Base-by-base conservation (phyloP, 2,797 vertebrate species). In the Rhinatrema bivittatum region DNA sequence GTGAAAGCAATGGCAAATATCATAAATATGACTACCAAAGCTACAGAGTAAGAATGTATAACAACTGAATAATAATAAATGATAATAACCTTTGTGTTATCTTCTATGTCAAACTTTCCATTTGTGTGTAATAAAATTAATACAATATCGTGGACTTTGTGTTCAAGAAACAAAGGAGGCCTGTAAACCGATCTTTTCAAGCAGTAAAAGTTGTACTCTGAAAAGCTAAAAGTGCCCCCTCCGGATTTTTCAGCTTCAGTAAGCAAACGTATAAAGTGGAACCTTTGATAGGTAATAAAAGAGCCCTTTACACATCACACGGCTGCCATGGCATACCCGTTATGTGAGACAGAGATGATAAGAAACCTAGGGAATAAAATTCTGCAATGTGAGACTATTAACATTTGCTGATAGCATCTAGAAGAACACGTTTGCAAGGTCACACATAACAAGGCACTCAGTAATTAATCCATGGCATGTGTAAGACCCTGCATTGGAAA, bases 171-270 rank as follows among this genome's bases (percentile, higher is more conserved):
- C n/a, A n/a, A n/a, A n/a, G n/a, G n/a, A n/a, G n/a, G n/a, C n/a
- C n/a, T n/a, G n/a, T n/a, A n/a, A n/a, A n/a, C n/a, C n/a, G n/a
- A n/a, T n/a, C n/a, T n/a, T n/a, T n/a, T n/a, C n/a, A n/a, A n/a
- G n/a, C n/a, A n/a, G n/a, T n/a, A n/a, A n/a, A n/a, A n/a, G n/a
- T n/a, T 12, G 20, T 9, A 32, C 34, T 10, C 25, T 16, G 14
- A 36, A 68, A 62, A 43, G 52, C 36, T 37, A 37, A 48, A 47
- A 38, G 28, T 68, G 48, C 50, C 43, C 62, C 37, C 53, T 36
- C 51, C 56, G 39, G 20, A 53, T 57, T 61, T 29, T 72, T 62
- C 60, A 54, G 45, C 49, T 58, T 68, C 55, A 46, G 7, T 59
- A 59, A 60, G 42, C 48, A 69, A 57, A 54, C 11, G 6, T 32